Conservation (phyloP, 1,140 invertebrate species). For the Pollicipes pollicipes region DNA sequence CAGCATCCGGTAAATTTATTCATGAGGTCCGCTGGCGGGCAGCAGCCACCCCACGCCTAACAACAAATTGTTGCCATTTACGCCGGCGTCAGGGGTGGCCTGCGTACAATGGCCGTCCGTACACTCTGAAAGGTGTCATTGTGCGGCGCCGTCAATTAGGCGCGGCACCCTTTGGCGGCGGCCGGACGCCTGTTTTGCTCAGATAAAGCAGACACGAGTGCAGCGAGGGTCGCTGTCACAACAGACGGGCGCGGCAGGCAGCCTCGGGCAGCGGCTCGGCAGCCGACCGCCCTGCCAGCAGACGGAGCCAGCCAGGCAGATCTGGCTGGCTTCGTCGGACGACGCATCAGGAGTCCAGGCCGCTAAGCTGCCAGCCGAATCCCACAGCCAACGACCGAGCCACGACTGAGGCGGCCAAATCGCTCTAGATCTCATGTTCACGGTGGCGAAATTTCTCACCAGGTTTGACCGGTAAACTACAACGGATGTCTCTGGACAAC, state of each 20-base stretch:
- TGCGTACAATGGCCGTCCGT: neutral
- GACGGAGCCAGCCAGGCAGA: too few species aligned
- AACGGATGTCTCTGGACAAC: too few species aligned
- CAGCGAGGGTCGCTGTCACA: neutral
- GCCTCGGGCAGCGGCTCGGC: too few species aligned
- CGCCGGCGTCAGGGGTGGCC: too few species aligned
- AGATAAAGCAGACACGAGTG: neutral
- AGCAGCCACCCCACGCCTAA: neutral
- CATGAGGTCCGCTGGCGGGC: neutral
- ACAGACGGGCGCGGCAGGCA: neutral
- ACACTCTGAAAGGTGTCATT: neutral
- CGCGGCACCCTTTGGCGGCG: neutral
- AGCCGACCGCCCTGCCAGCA: neutral
- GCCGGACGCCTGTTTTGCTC: neutral
- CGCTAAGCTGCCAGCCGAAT: too few species aligned
- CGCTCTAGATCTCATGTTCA: too few species aligned
- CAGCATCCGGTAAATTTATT: neutral
- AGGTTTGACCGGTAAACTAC: too few species aligned
- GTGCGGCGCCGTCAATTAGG: neutral
- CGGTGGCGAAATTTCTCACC: too few species aligned
- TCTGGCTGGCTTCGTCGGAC: too few species aligned
- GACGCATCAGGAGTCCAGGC: too few species aligned
- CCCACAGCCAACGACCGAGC: too few species aligned
- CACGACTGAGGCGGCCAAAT: too few species aligned
- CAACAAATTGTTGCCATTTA: constrained; percentile 1